Base-by-base conservation (phyloP, 1,140 invertebrate species). In the Thaumetopoea pityocampa region DNA sequence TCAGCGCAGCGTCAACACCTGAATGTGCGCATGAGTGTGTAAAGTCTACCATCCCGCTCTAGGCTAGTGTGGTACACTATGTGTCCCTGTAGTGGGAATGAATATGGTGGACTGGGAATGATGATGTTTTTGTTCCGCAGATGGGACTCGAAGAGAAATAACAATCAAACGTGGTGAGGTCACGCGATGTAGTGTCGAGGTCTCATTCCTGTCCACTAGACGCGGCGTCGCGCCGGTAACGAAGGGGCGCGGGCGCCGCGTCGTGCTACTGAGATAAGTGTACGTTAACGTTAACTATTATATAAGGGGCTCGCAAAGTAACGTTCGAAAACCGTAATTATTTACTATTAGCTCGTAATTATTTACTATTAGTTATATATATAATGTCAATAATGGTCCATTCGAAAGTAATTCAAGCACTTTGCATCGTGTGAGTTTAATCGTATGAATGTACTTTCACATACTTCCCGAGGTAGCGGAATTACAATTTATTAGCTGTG, bases 131-230 rank as follows among this genome's bases (percentile, higher is more conserved):
- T 29, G 5, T 14, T 30, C 17, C 38, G 15, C 58, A 77, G 72
- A 46, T 70, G 10, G 64, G 52, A 29, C 45, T 76, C 24, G 59
- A 67, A 51, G 60, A 66, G 18, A 77, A 70, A 70, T 79, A 76
- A 76, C 62, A 69, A 36, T 58, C 46, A 57, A 38, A 62, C 43
- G 47, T 58, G 38, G 20, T 22, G 58, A 51, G 34, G 35, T 41
- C 42, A 50, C 55, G 47, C 35, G 48, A 40, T 44, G 49, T 36
- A 57, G 48, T 61, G 45, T 54, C 45, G 44, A 48, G 43, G 51
- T 51, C 47, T 58, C 57, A 58, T 55, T 54, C 54, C 51, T 50
- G 44, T 14, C 23, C 24, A 33, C 32, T 29, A 41, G 28, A 29
- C 10, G 48, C 9, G 27, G 16, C 36, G 30, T 22, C 38, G 45